Conservation (phyloP, 92 coral and sea anemone species). For the Muricea muricata region DNA sequence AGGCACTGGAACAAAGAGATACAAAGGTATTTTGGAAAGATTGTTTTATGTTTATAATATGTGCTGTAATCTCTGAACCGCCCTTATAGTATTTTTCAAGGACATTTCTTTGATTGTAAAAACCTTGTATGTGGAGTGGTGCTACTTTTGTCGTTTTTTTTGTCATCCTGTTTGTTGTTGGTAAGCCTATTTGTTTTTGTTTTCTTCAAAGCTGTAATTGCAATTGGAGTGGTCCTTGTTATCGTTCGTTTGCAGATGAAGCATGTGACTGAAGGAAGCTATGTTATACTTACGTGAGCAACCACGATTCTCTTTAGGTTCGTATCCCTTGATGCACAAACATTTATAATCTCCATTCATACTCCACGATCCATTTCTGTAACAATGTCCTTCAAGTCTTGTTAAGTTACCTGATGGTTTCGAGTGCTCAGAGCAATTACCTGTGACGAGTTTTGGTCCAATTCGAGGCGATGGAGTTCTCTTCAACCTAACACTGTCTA, state of each 20-base stretch:
- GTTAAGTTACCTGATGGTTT: slow-evolving; percentile 22
- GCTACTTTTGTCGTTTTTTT: background rate
- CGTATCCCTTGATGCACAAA: slow-evolving; percentile 77
- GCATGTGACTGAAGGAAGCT: too few relatives aligned
- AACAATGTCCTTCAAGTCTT: slow-evolving; percentile 58
- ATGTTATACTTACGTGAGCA: slow-evolving; percentile 21
- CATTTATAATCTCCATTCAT: slow-evolving; percentile 53
- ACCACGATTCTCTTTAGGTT: background rate
- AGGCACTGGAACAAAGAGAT: too few relatives aligned
- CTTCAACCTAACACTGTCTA: slow-evolving; percentile 50
- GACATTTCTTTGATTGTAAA: too few relatives aligned
- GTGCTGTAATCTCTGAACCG: too few relatives aligned
- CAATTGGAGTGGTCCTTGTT: too few relatives aligned
- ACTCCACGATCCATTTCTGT: slow-evolving; percentile 80
- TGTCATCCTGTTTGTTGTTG: background rate
- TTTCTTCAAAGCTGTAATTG: too few relatives aligned
- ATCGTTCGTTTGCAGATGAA: too few relatives aligned
- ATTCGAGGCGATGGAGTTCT: slow-evolving; percentile 68
- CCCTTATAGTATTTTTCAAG: too few relatives aligned
- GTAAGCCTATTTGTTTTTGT: too few relatives aligned
- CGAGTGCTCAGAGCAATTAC: slow-evolving; percentile 64
- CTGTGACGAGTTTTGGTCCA: slow-evolving; percentile 53
- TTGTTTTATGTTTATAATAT: too few relatives aligned
- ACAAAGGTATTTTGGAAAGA: too few relatives aligned
- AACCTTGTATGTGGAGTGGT: too few relatives aligned